A percentile compares a stretch with the other conserved stretches of the same genome.
Evolutionary conservation across 2,797 vertebrate species (phyloP).

Genomic region (Gorsachius magnificus): DNA sequence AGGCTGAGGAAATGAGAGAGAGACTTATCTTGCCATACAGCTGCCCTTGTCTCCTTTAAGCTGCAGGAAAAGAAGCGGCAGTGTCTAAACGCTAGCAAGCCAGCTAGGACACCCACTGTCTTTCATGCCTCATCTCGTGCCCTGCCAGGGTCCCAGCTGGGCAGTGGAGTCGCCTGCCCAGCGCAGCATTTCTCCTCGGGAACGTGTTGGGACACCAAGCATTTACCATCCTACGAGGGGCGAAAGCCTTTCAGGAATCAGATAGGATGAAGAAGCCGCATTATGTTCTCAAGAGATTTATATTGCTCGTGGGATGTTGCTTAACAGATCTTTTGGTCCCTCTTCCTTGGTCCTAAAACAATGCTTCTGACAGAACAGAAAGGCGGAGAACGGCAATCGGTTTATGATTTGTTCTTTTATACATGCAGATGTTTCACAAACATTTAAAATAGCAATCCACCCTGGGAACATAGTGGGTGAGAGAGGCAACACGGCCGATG

Average conservation of each 20-base stretch:
- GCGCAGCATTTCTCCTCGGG: not conserved
- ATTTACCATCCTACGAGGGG: not conserved
- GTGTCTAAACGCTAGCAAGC: not conserved
- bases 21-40: not conserved
- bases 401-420: slow-evolving; percentile 38
- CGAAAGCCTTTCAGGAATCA: slow-evolving; percentile 18
- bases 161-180: not conserved
- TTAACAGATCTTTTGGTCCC: slow-evolving; percentile 39
- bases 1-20: not conserved
- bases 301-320: slow-evolving; percentile 20
- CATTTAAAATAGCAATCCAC: not conserved
- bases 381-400: not conserved
- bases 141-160: slow-evolving; percentile 30
- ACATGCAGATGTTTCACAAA: slow-evolving; percentile 40
- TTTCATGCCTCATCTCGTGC: not conserved
- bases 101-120: not conserved
- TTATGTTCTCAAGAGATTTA: slow-evolving; percentile 61
- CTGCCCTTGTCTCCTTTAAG: not conserved
- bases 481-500: not conserved
- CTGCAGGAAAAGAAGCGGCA: not conserved
- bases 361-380: slow-evolving; percentile 45
- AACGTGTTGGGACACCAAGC: not conserved
- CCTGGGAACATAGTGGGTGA: not conserved
- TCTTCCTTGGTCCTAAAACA: slow-evolving; percentile 31
- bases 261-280: not conserved